Evolutionary conservation across 2,113 vertebrate genomes (phyloP), one percentile per base, ranked within the genome.

Genomic region (Glaucomys volans): DNA sequence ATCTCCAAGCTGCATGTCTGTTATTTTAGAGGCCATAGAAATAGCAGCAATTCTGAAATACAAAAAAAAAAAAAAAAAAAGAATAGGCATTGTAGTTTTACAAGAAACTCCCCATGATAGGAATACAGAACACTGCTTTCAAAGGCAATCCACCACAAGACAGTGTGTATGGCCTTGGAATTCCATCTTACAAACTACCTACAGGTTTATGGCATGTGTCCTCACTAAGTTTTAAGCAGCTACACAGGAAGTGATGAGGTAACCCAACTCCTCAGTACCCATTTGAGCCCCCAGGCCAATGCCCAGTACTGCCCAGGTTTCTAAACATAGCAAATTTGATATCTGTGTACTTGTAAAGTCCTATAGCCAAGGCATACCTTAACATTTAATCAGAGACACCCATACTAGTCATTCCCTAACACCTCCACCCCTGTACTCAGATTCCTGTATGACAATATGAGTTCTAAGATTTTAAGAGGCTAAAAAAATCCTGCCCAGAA

Each of bases 1-100:
- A 96, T 99, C 99, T 2, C 99, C 99, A 79, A 99, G 99, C 89
- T 99, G 99, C 98, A 99, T 99, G 97, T 99, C 99, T 30, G 99
- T 99, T 97, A 99, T 98, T 97, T 99, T 99, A 95, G 99, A 99
- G 89, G 99, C 99, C 99, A 99, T 99, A 95, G 99, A 99, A 97
- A 99, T 99, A 97, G 99, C 99, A 98, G 99, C 99, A 97, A 99
- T 99, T 98, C 99, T 99, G 98, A 93, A 98, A 67, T 94, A 94
- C 17, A 84, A 10, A 79, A 94, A 77, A 83, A 8, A 77, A 18
- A 91, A 84, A 84, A 10, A 79, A 94, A 77, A 83, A 8, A 77
- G 24, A 91, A 84, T 77, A 94, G 44, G 64, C 30, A 84, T 0
- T 91, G 66, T 20, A 88, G 1, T 74, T 79, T 79, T 10, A 50